Evolutionary conservation across 2,797 vertebrate species (phyloP).

Genomic region (Paedocypris micromegethes): DNA sequence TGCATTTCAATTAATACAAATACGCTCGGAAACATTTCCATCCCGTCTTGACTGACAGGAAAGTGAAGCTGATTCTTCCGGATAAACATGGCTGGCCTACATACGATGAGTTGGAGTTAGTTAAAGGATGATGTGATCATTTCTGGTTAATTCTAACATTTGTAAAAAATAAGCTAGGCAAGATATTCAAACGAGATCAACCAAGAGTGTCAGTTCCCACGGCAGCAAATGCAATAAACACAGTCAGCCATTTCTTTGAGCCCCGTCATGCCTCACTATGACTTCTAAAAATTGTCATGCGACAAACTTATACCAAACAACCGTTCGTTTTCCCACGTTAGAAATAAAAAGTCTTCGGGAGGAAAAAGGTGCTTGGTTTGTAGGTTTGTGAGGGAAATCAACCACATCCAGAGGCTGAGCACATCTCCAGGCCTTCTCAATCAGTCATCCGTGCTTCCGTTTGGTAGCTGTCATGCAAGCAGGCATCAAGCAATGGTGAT

Average conservation of each 20-base stretch:
- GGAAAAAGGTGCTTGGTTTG: constrained; percentile 57
- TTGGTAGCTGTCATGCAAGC: constrained; percentile 98
- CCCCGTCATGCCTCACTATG: constrained; percentile 68
- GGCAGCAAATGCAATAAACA: constrained; percentile 33
- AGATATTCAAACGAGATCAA: constrained; percentile 1
- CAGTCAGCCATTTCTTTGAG: constrained; percentile 53
- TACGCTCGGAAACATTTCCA: constrained; percentile 25
- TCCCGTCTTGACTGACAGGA: constrained; percentile 19
- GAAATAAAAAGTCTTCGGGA: constrained; percentile 38
- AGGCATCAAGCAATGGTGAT: constrained; percentile 89
- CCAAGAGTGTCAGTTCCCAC: constrained; percentile 31
- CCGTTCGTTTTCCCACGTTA: constrained; percentile 52
- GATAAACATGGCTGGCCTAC: not conserved
- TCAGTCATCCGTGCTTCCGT: constrained; percentile 70
- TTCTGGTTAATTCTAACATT: too few species aligned
- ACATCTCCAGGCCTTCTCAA: constrained; percentile 64
- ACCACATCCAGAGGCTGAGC: constrained; percentile 40
- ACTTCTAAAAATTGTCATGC: constrained; percentile 65
- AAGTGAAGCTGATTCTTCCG: constrained; percentile 22
- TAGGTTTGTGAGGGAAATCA: constrained; percentile 57
- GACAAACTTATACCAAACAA: constrained; percentile 59
- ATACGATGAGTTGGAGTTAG: not conserved
- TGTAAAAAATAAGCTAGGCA: not conserved
- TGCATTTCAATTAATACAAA: constrained; percentile 39
- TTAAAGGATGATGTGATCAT: too few species aligned